phyloP scores from a whole-genome alignment of 2,888 invertebrate genomes.

The Azorinus chamasolen region DNA sequence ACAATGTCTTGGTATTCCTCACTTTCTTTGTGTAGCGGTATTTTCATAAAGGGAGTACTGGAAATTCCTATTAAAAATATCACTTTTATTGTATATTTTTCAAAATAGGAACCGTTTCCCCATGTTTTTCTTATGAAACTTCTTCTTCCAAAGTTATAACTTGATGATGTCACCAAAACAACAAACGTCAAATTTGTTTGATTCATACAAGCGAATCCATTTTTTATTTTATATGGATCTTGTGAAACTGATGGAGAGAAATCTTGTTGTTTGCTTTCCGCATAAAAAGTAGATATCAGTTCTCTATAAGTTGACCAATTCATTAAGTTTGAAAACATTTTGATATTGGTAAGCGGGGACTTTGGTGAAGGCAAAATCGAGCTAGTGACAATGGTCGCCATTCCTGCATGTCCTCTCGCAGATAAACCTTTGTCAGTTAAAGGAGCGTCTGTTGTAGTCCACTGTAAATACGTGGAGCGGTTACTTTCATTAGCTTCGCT shows the following conservation, averaged over 20 bases:
- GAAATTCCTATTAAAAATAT: conserved; percentile 76
- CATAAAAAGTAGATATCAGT: too few species aligned
- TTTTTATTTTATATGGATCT: conserved; percentile 72
- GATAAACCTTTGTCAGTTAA: too few species aligned
- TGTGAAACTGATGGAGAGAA: conserved; percentile 2
- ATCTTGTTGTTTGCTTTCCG: too few species aligned
- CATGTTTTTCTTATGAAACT: conserved; percentile 76
- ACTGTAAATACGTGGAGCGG: too few species aligned
- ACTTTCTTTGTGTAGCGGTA: conserved; percentile 74
- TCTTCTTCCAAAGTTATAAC: conserved; percentile 70
- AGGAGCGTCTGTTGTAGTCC: too few species aligned
- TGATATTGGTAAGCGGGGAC: too few species aligned
- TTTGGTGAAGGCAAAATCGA: too few species aligned
- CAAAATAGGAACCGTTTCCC: conserved; percentile 71
- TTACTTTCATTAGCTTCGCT: too few species aligned
- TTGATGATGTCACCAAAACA: conserved; percentile 74
- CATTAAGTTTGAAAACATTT: too few species aligned
- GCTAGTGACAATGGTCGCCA: too few species aligned
- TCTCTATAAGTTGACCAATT: too few species aligned
- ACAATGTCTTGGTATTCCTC: conserved; percentile 74
- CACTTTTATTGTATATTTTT: conserved; percentile 64
- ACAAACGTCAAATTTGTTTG: conserved; percentile 65
- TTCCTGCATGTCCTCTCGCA: too few species aligned
- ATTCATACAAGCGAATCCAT: conserved; percentile 67
- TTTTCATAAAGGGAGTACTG: conserved; percentile 59